These are phyloP conservation scores for Wasmannia auropunctata DNA, from an alignment of 1,140 invertebrate genomes.

Conservation along the genomic window DNA sequence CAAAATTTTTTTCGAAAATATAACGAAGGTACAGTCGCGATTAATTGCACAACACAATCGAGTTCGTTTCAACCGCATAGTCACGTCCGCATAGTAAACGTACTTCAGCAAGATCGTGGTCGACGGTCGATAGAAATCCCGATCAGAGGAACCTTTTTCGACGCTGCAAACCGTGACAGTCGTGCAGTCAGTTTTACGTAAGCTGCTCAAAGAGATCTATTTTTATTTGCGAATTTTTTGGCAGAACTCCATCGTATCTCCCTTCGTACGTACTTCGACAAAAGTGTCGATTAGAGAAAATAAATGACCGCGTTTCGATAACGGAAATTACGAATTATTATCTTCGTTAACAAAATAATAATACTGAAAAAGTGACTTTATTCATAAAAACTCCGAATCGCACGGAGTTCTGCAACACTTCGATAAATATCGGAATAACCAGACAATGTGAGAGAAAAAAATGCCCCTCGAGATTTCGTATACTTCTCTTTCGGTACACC, in stretches of 20 bases:
- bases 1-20: conserved; percentile 17
- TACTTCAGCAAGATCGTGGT: conserved; percentile 41
- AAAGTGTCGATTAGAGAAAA: not conserved
- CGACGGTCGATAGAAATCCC: conserved; percentile 25
- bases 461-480: not conserved
- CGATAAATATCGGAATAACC: not conserved
- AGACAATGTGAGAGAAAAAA: not conserved
- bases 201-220: conserved; percentile 32
- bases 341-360: not conserved
- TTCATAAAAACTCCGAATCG: not conserved
- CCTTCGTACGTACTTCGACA: not conserved
- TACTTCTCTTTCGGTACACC: not conserved
- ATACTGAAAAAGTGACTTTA: too few relatives aligned
- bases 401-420: not conserved
- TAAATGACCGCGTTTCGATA: not conserved
- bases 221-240: conserved; percentile 38
- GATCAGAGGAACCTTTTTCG: not conserved
- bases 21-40: not conserved
- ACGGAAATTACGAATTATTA: not conserved
- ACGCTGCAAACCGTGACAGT: conserved; percentile 29
- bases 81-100: conserved; percentile 33
- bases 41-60: conserved; percentile 22
- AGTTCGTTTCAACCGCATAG: conserved; percentile 7
- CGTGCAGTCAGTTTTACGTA: conserved; percentile 36
- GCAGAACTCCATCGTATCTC: not conserved